A percentile compares a stretch with the other conserved stretches of the same genome.
Evolutionary conservation across 2,888 invertebrate genomes (phyloP).

Genomic region (Eurytoma adleriae): DNA sequence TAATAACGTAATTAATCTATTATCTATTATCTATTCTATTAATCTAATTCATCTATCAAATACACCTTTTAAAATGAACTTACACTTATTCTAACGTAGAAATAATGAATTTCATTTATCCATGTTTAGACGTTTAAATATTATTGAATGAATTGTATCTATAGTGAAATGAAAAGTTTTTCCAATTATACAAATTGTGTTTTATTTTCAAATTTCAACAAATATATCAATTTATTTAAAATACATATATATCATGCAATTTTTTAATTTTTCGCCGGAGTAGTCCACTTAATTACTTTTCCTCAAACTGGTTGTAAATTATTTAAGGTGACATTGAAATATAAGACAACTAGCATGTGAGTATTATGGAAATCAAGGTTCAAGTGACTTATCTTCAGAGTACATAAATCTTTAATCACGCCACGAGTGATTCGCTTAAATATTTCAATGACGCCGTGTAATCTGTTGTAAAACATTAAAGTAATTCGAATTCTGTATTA

Average conservation of each 20-base stretch:
- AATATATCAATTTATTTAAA: background rate
- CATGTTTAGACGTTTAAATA: too few relatives aligned
- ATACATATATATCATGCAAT: background rate
- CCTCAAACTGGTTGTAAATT: conserved; percentile 13
- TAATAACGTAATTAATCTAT: too few relatives aligned
- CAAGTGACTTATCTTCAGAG: conserved; percentile 34
- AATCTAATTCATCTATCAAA: too few relatives aligned
- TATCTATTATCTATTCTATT: too few relatives aligned
- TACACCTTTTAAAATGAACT: too few relatives aligned
- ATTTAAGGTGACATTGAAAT: conserved; percentile 36
- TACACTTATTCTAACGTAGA: too few relatives aligned
- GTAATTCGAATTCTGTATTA: background rate
- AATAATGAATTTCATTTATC: background rate
- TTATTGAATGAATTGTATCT: too few relatives aligned
- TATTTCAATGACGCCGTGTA: conserved; percentile 17
- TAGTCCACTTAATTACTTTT: conserved; percentile 34
- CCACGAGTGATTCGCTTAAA: conserved; percentile 24
- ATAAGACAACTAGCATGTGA: conserved; percentile 31
- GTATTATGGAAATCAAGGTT: conserved; percentile 39
- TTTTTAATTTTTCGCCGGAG: background rate
- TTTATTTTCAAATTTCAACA: background rate
- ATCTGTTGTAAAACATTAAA: conserved; percentile 1
- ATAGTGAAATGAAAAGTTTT: too few relatives aligned
- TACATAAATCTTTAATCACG: conserved; percentile 41
- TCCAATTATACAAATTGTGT: too few relatives aligned